These are phyloP conservation scores for Lethrus apterus DNA, from an alignment of 1,140 invertebrate genomes.

Conservation along the genomic window DNA sequence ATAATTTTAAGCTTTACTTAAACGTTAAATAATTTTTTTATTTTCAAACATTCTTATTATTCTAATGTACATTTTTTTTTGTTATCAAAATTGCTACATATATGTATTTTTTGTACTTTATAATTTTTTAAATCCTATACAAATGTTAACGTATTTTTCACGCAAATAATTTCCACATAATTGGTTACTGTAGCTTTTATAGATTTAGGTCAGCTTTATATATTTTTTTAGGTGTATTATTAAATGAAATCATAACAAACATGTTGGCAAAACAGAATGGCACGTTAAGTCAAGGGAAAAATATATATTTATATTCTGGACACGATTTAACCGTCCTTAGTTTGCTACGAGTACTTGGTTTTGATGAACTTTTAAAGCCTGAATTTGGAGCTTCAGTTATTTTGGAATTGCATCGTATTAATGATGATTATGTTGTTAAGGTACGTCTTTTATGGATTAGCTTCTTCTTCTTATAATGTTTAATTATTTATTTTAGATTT, in stretches of 20 bases:
- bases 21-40: too few species aligned
- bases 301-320: conserved; percentile 57
- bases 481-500: conserved; percentile 14
- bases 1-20: background rate
- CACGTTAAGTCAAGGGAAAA: conserved; percentile 35
- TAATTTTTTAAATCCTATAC: too few species aligned
- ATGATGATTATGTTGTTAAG: conserved; percentile 45
- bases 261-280: conserved; percentile 36
- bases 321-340: conserved; percentile 70
- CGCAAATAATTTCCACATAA: too few species aligned
- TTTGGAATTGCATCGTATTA: conserved; percentile 54
- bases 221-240: conserved; percentile 42
- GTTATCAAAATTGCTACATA: background rate
- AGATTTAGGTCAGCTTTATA: too few species aligned
- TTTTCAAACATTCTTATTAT: too few species aligned
- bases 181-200: too few species aligned
- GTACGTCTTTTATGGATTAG: conserved; percentile 26
- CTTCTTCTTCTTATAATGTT: background rate
- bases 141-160: too few species aligned
- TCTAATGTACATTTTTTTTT: too few species aligned
- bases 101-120: background rate
- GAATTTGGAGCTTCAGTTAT: conserved; percentile 61
- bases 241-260: conserved; percentile 41
- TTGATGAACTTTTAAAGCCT: conserved; percentile 55
- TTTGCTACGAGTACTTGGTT: conserved; percentile 59